Conservation (phyloP, 2,113 vertebrate genomes). For the Misgurnus mizolepis region DNA sequence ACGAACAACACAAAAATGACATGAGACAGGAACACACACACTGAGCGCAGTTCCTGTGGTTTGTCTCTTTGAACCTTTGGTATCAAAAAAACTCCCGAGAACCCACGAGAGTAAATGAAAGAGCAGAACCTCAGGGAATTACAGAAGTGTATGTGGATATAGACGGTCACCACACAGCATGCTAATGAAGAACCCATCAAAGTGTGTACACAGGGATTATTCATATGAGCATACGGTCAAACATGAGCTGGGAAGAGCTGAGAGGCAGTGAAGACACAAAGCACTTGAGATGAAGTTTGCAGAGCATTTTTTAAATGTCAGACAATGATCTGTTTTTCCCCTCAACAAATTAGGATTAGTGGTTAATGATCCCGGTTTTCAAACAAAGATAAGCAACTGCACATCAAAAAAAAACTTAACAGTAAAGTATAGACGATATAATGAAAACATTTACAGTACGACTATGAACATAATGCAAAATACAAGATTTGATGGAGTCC, state of each 20-base stretch:
- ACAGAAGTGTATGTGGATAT: slow-evolving; percentile 32
- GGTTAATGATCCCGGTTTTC: slow-evolving; percentile 14
- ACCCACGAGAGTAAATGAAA: slow-evolving; percentile 44
- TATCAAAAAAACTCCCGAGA: slow-evolving; percentile 32
- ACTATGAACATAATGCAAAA: too few species aligned
- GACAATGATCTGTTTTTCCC: slow-evolving; percentile 7
- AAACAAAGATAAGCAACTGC: background rate
- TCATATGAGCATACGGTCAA: slow-evolving; percentile 17
- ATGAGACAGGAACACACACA: background rate
- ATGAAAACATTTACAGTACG: too few species aligned
- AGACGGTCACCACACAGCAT: slow-evolving; percentile 26
- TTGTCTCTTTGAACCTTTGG: background rate
- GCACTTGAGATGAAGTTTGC: background rate
- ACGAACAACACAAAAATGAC: background rate
- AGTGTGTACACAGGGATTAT: slow-evolving; percentile 50
- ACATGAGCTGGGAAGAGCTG: slow-evolving; percentile 9
- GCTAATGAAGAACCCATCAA: slow-evolving; percentile 45
- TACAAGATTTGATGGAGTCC: too few species aligned
- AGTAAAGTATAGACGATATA: too few species aligned
- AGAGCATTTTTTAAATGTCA: slow-evolving; percentile 21
- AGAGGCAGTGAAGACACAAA: slow-evolving; percentile 18
- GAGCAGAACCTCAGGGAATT: slow-evolving; percentile 48
- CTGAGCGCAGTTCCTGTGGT: background rate
- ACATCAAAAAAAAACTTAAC: too few species aligned
- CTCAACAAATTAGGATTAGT: slow-evolving; percentile 5